Evolutionary conservation across 1,140 invertebrate genomes (phyloP), one percentile per base, ranked within the genome.

Genomic region (Drosophila ohnishii): DNA sequence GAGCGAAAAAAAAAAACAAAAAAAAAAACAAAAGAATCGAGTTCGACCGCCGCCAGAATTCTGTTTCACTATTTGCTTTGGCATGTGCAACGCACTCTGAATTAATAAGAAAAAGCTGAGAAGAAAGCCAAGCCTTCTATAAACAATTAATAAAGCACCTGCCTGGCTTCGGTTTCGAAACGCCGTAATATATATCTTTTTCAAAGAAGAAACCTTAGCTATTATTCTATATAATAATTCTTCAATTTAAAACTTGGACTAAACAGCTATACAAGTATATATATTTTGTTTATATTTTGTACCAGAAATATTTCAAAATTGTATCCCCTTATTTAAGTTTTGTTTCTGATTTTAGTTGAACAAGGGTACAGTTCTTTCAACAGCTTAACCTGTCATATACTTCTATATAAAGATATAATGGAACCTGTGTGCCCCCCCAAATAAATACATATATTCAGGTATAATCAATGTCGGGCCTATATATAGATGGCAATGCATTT

Each of bases 401-500:
- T 35, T 22, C 11, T 40, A 44, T 37, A 11, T 35, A n/a, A 11
- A 13, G 40, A 30, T 16, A 39, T 25, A 25, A 48, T 42, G 53
- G n/a, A 9, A 60, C 16, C 10, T 37, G 19, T 37, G 30, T 48
- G 10, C 28, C 8, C n/a, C 16, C 25, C 25, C 5, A 28, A 28
- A 2, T 8, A 50, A 51, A 44, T 28, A 57, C 3, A 37, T 56
- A 66, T 37, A 50, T 59, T 48, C 10, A 25, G 40, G 10, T 47
- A 69, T 32, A 67, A 77, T 77, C 73, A 51, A 74, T 66, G 51
- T 65, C 25, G 45, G 37, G 16, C 5, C 45, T 71, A 61, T 47
- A 72, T 40, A 48, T 63, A 63, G 57, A 40, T 5, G 39, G 25
- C 40, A 42, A 32, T 77, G 73, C 73, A 74, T 82, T 82, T 82